Conservation (phyloP, 2,113 vertebrate genomes). For the Lichenostomus cassidix region DNA sequence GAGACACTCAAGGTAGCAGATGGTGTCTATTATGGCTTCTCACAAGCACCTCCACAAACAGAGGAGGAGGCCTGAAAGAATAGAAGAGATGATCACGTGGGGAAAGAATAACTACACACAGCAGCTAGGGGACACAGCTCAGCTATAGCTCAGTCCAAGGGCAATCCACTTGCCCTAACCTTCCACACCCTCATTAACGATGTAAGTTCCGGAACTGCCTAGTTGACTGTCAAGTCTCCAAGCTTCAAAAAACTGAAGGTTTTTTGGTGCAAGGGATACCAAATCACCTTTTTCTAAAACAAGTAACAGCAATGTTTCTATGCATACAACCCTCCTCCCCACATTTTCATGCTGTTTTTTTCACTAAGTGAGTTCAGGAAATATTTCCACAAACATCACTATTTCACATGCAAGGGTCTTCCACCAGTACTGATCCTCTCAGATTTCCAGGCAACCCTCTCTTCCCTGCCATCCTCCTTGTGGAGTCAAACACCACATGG, state of each 20-base stretch:
- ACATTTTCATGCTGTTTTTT: neutral
- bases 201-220: neutral
- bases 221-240: neutral
- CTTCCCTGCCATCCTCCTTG: neutral
- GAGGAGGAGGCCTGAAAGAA: neutral
- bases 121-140: neutral
- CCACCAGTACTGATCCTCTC: neutral
- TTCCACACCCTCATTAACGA: neutral
- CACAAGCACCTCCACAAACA: neutral
- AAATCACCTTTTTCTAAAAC: neutral
- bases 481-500: neutral
- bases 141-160: neutral
- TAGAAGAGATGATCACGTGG: accelerated
- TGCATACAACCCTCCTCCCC: neutral
- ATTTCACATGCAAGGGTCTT: neutral
- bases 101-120: neutral
- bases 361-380: neutral
- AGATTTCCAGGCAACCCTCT: neutral
- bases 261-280: neutral
- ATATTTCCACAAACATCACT: neutral
- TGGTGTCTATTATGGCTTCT: neutral
- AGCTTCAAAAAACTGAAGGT: neutral
- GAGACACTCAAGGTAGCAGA: neutral
- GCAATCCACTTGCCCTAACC: neutral
- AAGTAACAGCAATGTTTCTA: neutral